Conservation (phyloP, 2,888 invertebrate species). For the Morinoia aosen region DNA sequence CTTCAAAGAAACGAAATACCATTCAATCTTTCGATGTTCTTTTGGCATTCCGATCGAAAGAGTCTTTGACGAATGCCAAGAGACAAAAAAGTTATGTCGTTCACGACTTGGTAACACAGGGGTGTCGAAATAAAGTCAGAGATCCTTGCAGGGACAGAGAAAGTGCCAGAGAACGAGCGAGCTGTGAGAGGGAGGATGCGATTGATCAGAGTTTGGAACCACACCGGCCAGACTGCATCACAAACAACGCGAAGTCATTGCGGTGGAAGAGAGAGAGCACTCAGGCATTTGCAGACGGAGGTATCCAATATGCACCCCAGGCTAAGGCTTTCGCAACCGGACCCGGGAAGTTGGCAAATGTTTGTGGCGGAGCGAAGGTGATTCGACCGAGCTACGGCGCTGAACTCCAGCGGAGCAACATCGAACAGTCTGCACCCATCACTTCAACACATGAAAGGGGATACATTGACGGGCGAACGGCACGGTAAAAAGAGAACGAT, state of each 20-base stretch:
- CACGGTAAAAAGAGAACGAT: constrained; percentile 39
- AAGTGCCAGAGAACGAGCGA: not conserved
- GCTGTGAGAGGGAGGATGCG: not conserved
- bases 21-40: not conserved
- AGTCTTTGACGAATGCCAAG: not conserved
- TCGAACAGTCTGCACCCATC: not conserved
- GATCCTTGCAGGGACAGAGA: not conserved
- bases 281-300: constrained; percentile 26
- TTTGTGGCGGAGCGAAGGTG: constrained; percentile 35
- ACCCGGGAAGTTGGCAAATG: not conserved
- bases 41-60: not conserved
- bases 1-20: not conserved
- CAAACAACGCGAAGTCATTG: constrained; percentile 46
- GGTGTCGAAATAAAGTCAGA: not conserved
- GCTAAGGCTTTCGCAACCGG: constrained; percentile 22
- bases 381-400: constrained; percentile 7
- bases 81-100: constrained; percentile 9
- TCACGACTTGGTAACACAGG: not conserved
- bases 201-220: constrained; percentile 8
- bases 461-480: constrained; percentile 35
- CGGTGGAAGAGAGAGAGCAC: constrained; percentile 42
- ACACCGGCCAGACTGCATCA: constrained; percentile 20
- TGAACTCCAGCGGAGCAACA: not conserved
- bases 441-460: constrained; percentile 3
- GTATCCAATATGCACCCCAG: constrained; percentile 45